Evolutionary conservation across 2,888 invertebrate genomes (phyloP).

Genomic region (Tricholauxania praeusta): DNA sequence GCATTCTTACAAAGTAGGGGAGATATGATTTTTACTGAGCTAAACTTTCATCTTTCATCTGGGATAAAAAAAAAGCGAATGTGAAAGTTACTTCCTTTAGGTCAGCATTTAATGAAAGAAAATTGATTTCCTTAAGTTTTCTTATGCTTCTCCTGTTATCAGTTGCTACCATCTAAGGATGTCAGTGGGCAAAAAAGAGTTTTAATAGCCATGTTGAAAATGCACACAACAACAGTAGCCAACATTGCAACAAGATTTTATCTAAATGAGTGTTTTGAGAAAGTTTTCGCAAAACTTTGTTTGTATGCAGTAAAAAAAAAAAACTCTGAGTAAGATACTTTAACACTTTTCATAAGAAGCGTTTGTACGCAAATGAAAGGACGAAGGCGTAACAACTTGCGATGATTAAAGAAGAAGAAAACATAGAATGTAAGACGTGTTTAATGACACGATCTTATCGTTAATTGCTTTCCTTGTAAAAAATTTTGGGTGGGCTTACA

Average conservation of each 20-base stretch:
- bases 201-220: constrained; percentile 31
- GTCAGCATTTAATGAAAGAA: constrained; percentile 11
- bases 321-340: no score
- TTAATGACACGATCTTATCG: constrained; percentile 32
- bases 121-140: constrained; percentile 28
- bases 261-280: constrained; percentile 32
- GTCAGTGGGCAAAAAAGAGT: constrained; percentile 30
- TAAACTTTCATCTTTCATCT: no score
- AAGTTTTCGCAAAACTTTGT: constrained; percentile 20
- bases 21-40: no score
- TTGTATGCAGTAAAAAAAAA: neutral
- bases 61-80: no score
- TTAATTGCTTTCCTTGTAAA: constrained; percentile 32
- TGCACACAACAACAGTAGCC: neutral
- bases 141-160: constrained; percentile 10
- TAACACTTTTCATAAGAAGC: constrained; percentile 8
- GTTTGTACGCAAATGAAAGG: neutral
- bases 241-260: constrained; percentile 19
- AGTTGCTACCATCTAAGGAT: constrained; percentile 28
- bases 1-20: no score
- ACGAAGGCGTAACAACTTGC: neutral
- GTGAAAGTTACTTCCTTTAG: constrained; percentile 7
- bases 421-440: constrained; percentile 11
- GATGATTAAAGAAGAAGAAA: neutral
- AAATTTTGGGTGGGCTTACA: neutral